These are phyloP conservation scores for Sebastes nivosus DNA, from an alignment of 2,797 vertebrate genomes.

Conservation along the genomic window DNA sequence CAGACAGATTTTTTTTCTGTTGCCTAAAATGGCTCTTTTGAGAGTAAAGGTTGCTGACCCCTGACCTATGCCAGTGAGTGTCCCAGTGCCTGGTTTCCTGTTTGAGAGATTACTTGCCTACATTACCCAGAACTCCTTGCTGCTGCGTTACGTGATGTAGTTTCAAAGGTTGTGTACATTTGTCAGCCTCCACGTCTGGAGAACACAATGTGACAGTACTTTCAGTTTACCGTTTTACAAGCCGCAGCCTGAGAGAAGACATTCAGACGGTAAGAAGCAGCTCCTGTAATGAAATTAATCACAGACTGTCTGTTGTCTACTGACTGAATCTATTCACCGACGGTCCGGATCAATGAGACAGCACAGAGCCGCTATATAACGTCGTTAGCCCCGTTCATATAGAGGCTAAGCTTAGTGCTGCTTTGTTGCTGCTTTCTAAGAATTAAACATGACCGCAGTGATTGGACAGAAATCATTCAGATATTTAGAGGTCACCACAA, in stretches of 20 bases:
- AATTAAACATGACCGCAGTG: not conserved
- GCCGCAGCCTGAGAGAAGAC: not conserved
- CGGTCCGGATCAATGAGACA: not conserved
- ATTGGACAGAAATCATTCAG: not conserved
- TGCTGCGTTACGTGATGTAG: conserved; percentile 43
- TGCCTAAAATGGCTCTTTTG: too few relatives aligned
- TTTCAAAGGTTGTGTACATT: conserved; percentile 58
- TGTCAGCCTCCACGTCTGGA: not conserved
- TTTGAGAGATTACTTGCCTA: conserved; percentile 16
- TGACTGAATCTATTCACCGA: not conserved
- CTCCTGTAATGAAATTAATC: not conserved
- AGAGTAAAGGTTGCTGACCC: too few relatives aligned
- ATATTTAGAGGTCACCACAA: not conserved
- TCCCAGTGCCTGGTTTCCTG: not conserved
- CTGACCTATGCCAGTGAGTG: not conserved
- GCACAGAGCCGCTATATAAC: not conserved
- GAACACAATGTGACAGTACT: conserved; percentile 16
- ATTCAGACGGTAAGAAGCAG: conserved; percentile 21
- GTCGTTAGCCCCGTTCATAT: too few relatives aligned
- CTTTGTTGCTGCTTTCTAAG: not conserved
- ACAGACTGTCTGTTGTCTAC: not conserved
- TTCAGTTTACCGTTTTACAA: not conserved
- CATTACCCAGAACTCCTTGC: conserved; percentile 54
- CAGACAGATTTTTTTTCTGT: too few relatives aligned
- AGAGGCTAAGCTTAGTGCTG: not conserved